Base-by-base conservation (phyloP, 37 sponge, comb jelly and placozoan species). In the Halichondria panicea region DNA sequence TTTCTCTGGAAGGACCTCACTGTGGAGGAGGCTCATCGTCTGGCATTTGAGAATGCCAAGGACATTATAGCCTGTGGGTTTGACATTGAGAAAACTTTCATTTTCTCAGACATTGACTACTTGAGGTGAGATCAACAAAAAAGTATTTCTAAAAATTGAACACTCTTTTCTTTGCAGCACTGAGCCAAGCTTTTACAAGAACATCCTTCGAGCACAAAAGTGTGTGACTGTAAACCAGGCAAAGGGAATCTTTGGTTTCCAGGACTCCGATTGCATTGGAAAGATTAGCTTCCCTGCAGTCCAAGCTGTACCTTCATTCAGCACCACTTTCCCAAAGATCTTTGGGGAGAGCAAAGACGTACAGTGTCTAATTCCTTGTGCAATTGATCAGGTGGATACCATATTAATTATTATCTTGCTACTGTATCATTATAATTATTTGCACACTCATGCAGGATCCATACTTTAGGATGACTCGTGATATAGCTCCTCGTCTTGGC, bases 11-110 rank as follows among this genome's bases (percentile, higher is more conserved):
- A 84, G 43, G 89, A 95, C 46, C 57, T 91, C 22, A 72, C 72
- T 19, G 36, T 88, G 24, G 96, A 95, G 31, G 92, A 95, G 52
- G 75, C 89, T 4, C 66, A 95, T 59, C 71, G 77, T 0, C 73
- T 95, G 58, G 92, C 96, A 12, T 34, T 75, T 58, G 86, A 88
- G 38, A 95, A 95, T 81, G 90, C 90, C 54, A 95, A 95, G 76
- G 96, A 95, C 74, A 95, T 95, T 55, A 91, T 95, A 70, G 89
- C 96, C n/a, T 81, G 81, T 71, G 96, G 96, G 1, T 95, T 95
- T 82, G 89, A 95, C 68, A 60, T 74, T 5, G 72, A 91, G 13
- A 95, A 95, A 63, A 95, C 96, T 0, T 95, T 95, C 71, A 91
- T 95, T 46, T 91, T 95, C 71, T 88, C 92, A 8, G 80, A 95